Evolutionary conservation across 2,113 vertebrate species (phyloP).

Genomic region (Oophaga pumilio): DNA sequence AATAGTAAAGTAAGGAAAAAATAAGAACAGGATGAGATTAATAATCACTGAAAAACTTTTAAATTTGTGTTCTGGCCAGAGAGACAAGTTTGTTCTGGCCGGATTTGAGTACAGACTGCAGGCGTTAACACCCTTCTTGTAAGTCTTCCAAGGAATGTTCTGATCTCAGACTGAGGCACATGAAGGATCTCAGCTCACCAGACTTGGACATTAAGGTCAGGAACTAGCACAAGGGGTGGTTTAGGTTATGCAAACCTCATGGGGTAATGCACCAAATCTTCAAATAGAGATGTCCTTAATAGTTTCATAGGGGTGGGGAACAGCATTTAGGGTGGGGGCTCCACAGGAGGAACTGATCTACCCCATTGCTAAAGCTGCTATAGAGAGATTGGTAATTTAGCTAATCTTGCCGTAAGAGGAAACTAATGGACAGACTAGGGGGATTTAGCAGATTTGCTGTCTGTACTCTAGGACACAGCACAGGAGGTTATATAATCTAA

Average conservation of each 20-base stretch:
- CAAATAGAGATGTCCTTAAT: not conserved
- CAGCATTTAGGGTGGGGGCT: not conserved
- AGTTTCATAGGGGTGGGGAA: not conserved
- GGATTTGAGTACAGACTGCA: not conserved
- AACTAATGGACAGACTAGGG: not conserved
- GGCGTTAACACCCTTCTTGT: not conserved
- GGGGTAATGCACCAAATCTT: not conserved
- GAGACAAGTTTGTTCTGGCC: conserved; percentile 19
- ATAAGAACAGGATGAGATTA: not conserved
- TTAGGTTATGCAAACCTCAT: not conserved
- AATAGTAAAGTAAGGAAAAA: no score
- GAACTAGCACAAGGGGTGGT: not conserved
- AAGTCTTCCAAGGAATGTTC: conserved; percentile 38
- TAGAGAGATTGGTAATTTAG: not conserved
- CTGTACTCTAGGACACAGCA: not conserved
- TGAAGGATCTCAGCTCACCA: not conserved
- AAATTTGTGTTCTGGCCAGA: not conserved
- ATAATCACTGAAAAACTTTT: not conserved
- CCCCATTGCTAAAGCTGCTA: not conserved
- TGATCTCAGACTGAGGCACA: conserved; percentile 13
- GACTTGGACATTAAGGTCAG: conserved; percentile 5
- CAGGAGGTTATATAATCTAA: conserved; percentile 25
- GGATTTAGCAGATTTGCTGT: not conserved
- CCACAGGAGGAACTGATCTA: not conserved
- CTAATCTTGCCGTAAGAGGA: not conserved